These are phyloP conservation scores for Conopomorpha cramerella DNA, from an alignment of 1,140 invertebrate genomes.

Conservation along the genomic window DNA sequence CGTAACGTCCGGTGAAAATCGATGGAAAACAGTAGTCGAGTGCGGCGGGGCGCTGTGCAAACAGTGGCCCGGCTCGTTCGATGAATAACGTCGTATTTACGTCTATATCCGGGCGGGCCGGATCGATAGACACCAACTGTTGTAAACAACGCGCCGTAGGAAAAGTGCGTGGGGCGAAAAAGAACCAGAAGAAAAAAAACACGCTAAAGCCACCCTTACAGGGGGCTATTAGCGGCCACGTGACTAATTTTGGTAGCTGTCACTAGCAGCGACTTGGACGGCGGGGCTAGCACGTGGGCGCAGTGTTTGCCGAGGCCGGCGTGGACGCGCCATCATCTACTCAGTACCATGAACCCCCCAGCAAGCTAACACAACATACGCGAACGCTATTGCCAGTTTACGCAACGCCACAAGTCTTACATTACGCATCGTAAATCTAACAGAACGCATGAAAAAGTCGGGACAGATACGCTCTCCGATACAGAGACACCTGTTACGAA, in stretches of 20 bases:
- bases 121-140: constrained; percentile 51
- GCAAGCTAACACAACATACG: not conserved
- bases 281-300: constrained; percentile 21
- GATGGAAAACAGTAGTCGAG: constrained; percentile 35
- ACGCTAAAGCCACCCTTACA: constrained; percentile 21
- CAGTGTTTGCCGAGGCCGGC: constrained; percentile 4
- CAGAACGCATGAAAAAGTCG: not conserved
- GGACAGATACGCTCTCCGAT: no score
- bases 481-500: no score
- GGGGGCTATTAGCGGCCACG: constrained; percentile 42
- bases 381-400: no score
- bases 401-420: no score
- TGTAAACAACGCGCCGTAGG: constrained; percentile 34
- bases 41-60: constrained; percentile 21
- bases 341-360: no score
- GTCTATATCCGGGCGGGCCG: constrained; percentile 15
- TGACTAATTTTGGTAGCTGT: constrained; percentile 51
- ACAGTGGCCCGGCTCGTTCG: constrained; percentile 15
- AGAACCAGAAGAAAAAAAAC: constrained; percentile 39
- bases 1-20: constrained; percentile 20
- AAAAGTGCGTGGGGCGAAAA: constrained; percentile 9
- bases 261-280: constrained; percentile 24
- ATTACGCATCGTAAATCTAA: not conserved
- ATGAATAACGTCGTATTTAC: constrained; percentile 32
- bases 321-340: constrained; percentile 12